Evolutionary conservation across 2,888 invertebrate species (phyloP), one percentile per base, ranked within the genome.

Genomic region (Aspidiotus rigidus): DNA sequence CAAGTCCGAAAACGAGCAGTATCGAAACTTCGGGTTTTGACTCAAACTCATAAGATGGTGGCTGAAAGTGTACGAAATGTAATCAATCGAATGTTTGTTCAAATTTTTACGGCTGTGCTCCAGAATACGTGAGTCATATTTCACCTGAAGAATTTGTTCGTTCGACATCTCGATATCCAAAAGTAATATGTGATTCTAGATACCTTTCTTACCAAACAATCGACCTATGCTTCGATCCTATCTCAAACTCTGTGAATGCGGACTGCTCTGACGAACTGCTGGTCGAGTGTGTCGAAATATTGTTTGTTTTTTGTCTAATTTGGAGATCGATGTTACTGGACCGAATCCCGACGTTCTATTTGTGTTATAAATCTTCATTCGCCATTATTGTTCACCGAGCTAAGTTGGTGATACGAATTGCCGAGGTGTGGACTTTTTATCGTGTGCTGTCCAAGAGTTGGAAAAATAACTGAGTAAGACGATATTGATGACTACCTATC

Each of bases 391-490:
- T 57, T 13, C 57, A 39, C 41, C 55, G 44, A 59, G 40, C 57
- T n/a, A 28, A n/a, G n/a, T n/a, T 28, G n/a, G 28, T 16, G 28
- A 28, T 7, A 7, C 10, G 8, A 49, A 44, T 7, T 13, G 49
- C n/a, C 39, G 6, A 6, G 15, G 59, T 44, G 13, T 57, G 8
- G 53, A 57, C 9, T 42, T 28, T 13, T 17, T 66, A n/a, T 39
- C 59, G 9, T 41, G 41, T 42, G 66, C 66, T 39, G 66, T 59
- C 11, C 66, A 66, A 49, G 59, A 66, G 59, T 57, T 66, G 49
- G 66, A 66, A 44, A 66, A n/a, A n/a, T n/a, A n/a, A n/a, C n/a
- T n/a, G n/a, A 66, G 66, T 66, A 49, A 66, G 59, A 53, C 11
- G 49, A 44, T 44, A 10, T 8, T 10, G 49, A 44, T 44, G 49